Percentiles rank a stretch among this genome's conserved stretches.
phyloP scores from a whole-genome alignment of 2,888 invertebrate species.

The Limnephilus lunatus region DNA sequence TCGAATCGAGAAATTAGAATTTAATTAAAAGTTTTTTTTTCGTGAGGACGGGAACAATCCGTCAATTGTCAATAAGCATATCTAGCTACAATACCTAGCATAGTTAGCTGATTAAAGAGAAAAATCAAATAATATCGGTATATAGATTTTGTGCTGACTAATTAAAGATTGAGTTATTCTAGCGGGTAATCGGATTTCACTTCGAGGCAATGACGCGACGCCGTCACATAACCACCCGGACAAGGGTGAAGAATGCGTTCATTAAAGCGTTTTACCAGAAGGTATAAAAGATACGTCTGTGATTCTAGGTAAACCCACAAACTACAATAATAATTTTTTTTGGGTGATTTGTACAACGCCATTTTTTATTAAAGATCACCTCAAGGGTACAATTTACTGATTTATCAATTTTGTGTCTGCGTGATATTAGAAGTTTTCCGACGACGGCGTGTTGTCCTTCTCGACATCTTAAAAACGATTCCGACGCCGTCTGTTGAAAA shows the following conservation, averaged over 20 bases:
- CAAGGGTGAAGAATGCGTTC: neutral
- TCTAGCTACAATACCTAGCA: neutral
- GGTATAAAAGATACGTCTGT: neutral
- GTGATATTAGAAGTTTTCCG: neutral
- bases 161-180: neutral
- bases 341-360: no score
- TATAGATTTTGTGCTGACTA: neutral
- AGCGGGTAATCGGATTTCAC: neutral
- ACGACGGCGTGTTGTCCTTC: neutral
- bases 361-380: no score
- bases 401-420: neutral
- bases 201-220: no score
- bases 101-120: neutral
- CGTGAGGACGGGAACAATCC: neutral
- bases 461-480: neutral
- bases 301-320: no score
- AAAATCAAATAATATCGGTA: neutral
- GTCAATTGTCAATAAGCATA: neutral
- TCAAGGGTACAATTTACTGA: neutral
- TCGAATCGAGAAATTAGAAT: constrained; percentile 40
- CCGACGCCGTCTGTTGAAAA: neutral
- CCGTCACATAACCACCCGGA: neutral
- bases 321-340: neutral
- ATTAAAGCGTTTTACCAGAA: neutral
- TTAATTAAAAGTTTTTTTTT: constrained; percentile 15